These are phyloP conservation scores for Cylindroiulus punctatus DNA, from an alignment of 2,888 invertebrate genomes.

Conservation along the genomic window DNA sequence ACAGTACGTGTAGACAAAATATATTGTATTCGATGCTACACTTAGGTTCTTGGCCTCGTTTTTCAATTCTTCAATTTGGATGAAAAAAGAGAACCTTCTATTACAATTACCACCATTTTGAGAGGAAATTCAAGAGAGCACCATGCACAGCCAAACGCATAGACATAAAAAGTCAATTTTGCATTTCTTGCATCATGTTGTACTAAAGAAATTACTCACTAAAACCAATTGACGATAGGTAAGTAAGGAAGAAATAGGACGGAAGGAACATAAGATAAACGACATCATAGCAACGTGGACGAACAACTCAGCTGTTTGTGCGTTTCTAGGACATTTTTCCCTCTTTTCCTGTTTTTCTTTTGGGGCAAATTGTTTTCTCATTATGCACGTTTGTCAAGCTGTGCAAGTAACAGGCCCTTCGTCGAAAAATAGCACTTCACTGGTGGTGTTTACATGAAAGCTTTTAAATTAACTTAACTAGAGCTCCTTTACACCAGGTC, in stretches of 20 bases:
- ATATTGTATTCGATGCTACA: not conserved
- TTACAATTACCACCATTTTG: slow-evolving; percentile 31
- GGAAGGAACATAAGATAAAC: not conserved
- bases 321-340: too few relatives aligned
- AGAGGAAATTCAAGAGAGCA: not conserved
- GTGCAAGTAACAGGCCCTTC: too few relatives aligned
- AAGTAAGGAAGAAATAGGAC: slow-evolving; percentile 25
- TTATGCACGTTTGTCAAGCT: too few relatives aligned
- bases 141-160: not conserved
- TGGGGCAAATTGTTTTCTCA: too few relatives aligned
- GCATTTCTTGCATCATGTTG: slow-evolving; percentile 4
- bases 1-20: slow-evolving; percentile 38
- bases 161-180: slow-evolving; percentile 36
- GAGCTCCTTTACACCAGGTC: too few relatives aligned
- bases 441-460: too few relatives aligned
- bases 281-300: not conserved
- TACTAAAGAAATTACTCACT: not conserved
- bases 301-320: not conserved
- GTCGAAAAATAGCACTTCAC: too few relatives aligned
- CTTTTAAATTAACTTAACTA: too few relatives aligned
- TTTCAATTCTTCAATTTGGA: slow-evolving; percentile 22
- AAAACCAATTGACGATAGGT: slow-evolving; percentile 35
- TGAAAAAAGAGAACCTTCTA: not conserved
- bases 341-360: too few relatives aligned
- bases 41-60: slow-evolving; percentile 23